Evolutionary conservation across 2,113 vertebrate genomes (phyloP).

Genomic region (Steatornis caripensis): DNA sequence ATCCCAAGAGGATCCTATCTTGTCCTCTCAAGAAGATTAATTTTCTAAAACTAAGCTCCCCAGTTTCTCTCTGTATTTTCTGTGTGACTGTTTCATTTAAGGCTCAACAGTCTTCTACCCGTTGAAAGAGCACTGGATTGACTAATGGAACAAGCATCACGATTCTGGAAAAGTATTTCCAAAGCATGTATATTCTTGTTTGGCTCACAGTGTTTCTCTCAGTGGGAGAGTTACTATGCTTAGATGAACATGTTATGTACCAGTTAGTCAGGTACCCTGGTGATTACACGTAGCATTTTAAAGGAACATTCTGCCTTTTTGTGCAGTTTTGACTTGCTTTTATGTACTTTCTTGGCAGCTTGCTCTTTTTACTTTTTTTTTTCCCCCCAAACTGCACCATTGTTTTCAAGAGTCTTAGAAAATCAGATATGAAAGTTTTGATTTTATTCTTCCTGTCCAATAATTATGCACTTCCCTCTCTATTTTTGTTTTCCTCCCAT

Average conservation of each 20-base stretch:
- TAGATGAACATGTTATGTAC: neutral
- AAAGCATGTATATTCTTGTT: slow-evolving; percentile 52
- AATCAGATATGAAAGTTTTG: neutral
- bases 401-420: neutral
- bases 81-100: neutral
- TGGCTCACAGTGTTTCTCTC: neutral
- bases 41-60: neutral
- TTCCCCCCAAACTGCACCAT: neutral
- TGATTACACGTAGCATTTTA: neutral
- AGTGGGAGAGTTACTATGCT: neutral
- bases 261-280: slow-evolving; percentile 8
- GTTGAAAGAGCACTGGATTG: neutral
- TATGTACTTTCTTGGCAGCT: neutral
- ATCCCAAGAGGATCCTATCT: neutral
- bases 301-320: neutral
- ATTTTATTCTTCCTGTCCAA: slow-evolving; percentile 2
- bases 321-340: neutral
- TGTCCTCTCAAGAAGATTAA: neutral
- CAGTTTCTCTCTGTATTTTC: neutral
- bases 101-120: neutral
- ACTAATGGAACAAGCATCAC: slow-evolving; percentile 19
- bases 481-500: neutral
- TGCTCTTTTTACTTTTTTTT: neutral
- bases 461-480: neutral
- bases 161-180: slow-evolving; percentile 2